Conservation (phyloP, 2,797 vertebrate genomes). For the Liparis tanakae region DNA sequence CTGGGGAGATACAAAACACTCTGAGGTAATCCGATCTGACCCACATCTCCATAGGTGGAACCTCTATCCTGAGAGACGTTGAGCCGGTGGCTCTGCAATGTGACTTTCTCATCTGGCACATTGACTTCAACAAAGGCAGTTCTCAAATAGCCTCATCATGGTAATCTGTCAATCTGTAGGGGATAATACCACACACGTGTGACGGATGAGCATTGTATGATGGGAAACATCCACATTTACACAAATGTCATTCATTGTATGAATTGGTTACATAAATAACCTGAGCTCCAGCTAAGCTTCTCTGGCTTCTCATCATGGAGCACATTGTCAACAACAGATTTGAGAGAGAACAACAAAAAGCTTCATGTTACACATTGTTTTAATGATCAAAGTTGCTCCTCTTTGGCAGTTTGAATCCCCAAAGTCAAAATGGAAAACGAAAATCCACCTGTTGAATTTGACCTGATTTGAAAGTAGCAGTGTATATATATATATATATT, state of each 20-base stretch:
- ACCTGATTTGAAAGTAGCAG: too few relatives aligned
- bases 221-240: background rate
- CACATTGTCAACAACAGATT: constrained; percentile 1
- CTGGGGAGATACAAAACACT: constrained; percentile 50
- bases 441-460: background rate
- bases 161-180: constrained; percentile 6
- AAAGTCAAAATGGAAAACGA: background rate
- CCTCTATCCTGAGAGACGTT: constrained; percentile 22
- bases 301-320: background rate
- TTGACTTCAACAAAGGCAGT: constrained; percentile 16
- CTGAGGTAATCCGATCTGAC: constrained; percentile 55
- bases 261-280: constrained; percentile 2
- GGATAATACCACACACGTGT: background rate
- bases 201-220: background rate
- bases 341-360: background rate
- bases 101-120: constrained; percentile 16
- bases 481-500: too few relatives aligned
- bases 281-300: background rate
- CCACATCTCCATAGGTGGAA: constrained; percentile 37
- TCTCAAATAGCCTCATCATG: constrained; percentile 2
- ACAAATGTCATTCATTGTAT: background rate
- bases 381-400: background rate
- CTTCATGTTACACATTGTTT: background rate
- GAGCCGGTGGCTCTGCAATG: constrained; percentile 18
- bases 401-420: background rate